Evolutionary conservation across 2,113 vertebrate species (phyloP), one percentile per base, ranked within the genome.

Genomic region (Scortum barcoo): DNA sequence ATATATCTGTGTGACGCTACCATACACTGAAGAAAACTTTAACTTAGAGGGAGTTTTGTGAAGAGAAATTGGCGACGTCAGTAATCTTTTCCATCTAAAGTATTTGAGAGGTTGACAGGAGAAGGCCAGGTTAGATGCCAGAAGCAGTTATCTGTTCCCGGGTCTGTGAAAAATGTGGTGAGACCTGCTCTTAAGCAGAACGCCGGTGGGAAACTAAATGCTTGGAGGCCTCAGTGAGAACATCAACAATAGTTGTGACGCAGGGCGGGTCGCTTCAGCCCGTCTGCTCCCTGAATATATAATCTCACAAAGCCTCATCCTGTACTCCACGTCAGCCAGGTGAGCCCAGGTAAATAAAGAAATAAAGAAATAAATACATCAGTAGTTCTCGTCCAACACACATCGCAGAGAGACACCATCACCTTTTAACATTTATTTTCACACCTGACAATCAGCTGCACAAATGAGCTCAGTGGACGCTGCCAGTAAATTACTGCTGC

Each of bases 1-100:
- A 68, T 36, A 28, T 19, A 50, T 2, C n/a, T n/a, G n/a, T n/a
- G n/a, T n/a, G n/a, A n/a, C n/a, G n/a, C n/a, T n/a, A n/a, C n/a
- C n/a, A n/a, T n/a, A n/a, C n/a, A n/a, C n/a, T n/a, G n/a, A n/a
- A n/a, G n/a, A n/a, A n/a, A n/a, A n/a, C n/a, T n/a, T n/a, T n/a
- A n/a, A n/a, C n/a, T n/a, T n/a, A n/a, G n/a, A n/a, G n/a, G 24
- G 46, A 48, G 17, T n/a, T 74, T 10, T 44, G 2, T 14, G 26
- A 1, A 10, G 7, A 26, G 10, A 40, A 20, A 36, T 44, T 33
- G 30, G 22, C 4, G 19, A 8, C 51, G 9, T 26, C 11, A 4
- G 1, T n/a, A 60, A 83, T 87, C 78, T 78, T 24, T 42, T 80
- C 24, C 33, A 83, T 85, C 77, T 65, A 6, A 54, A 22, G 33